Base-by-base conservation (phyloP, 23 tunicate species). In the Trididemnum clinides region DNA sequence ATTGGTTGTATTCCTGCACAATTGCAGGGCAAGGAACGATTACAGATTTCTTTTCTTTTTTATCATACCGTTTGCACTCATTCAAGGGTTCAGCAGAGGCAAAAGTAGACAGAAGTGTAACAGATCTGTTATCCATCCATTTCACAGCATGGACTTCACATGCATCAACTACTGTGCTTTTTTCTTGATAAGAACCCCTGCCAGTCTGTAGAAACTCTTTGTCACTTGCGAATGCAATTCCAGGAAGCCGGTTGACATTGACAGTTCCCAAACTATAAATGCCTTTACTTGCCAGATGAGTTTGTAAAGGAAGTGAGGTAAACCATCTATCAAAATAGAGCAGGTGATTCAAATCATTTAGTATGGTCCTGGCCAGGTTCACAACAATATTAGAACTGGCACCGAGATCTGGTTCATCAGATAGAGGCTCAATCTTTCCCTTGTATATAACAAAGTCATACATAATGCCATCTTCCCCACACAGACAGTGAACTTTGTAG, bases 291-390 rank as follows among this genome's bases (percentile, higher is more conserved):
- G 80, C 80, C 5, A 73, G 80, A 37, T 73, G 12, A 37, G 12
- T 36, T 10, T 36, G 29, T 29, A 36, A 57, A 2, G 80, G 57
- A 2, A 36, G 1, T 7, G 80, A 73, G 3, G 57, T 73, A 28
- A 73, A 73, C 80, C 80, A 73, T 5, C 38, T 73, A 29, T 73
- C 80, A 73, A 73, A 73, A 73, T 37, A 73, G 19, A 73, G 28
- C 19, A 73, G 57, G 22, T 73, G 57, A 29, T 73, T 73, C 38
- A 36, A 36, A 37, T 37, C 5, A 19, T 4, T 1, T 7, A 57
- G 80, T 27, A 73, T 73, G 29, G 38, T 26, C 38, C 20, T 73
- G 2, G 80, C 28, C 33, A 73, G 22, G 2, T 15, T 37, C 31
- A 73, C 18, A 54, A 73, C 80, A 37, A 36, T 73, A 73, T 73